Evolutionary conservation across 2,797 vertebrate genomes (phyloP), one percentile per base, ranked within the genome.

Genomic region (Threskiornis aethiopicus): DNA sequence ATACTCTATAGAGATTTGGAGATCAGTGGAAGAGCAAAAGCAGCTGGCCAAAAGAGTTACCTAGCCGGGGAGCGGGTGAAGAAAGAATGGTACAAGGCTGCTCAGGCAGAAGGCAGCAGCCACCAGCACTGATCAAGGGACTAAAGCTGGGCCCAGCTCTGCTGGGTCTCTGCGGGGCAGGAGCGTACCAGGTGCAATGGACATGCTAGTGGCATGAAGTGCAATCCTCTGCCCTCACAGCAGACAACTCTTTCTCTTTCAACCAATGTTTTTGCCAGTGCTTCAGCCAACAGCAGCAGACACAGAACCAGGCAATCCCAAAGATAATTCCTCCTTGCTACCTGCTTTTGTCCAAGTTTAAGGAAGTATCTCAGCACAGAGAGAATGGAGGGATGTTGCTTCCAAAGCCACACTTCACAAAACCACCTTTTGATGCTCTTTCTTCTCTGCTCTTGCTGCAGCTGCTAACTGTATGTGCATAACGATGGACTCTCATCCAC

Each of bases 61-160:
- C 37, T 77, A 10, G 33, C 16, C 61, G 57, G 73, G 35, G 9
- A 51, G 11, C 0, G 0, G 33, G 26, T 10, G 5, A 49, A 44
- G 65, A 64, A 64, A 64, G 33, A 87, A 61, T 17, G 19, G 44
- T n/a, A 25, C 11, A 13, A 84, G 18, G 44, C 65, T 71, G 16
- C 51, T 58, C 33, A 65, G 33, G 58, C 65, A 57, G 57, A 77
- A 57, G 58, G 51, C 57, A 71, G 51, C 49, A 44, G 57, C 42
- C 35, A 70, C 35, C 41, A 55, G 72, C 29, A n/a, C 58, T 2
- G 0, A 16, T 29, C 64, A 84, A 28, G 18, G 35, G 76, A 35
- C 18, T 83, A 59, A 64, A 80, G 8, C 11, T 52, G 51, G 5
- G 54, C 33, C 14, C 82, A 81, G 11, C 46, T 78, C 65, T 89